A percentile compares a stretch with the other conserved stretches of the same genome.
These are phyloP conservation scores for Euura lappo DNA, from an alignment of 1,140 invertebrate species.

Conservation along the genomic window DNA sequence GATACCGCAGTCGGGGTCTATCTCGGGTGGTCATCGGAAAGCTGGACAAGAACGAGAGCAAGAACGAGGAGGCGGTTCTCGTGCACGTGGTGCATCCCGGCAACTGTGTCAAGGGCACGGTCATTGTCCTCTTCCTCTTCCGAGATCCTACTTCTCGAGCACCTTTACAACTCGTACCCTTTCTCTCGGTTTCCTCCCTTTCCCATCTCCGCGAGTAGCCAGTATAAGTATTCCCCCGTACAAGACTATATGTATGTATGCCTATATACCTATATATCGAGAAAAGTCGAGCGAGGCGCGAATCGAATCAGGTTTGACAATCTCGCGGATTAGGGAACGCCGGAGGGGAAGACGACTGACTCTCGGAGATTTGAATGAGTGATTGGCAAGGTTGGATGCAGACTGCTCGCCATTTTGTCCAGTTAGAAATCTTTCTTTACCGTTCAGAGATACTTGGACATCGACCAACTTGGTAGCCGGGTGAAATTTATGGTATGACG, in stretches of 20 bases:
- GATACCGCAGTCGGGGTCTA: background rate
- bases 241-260: background rate
- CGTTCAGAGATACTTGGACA: conserved; percentile 38
- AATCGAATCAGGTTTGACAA: conserved; percentile 14
- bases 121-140: background rate
- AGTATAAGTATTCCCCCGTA: background rate
- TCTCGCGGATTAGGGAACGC: background rate
- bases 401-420: conserved; percentile 33
- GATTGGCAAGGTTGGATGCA: conserved; percentile 35
- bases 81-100: background rate
- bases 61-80: background rate
- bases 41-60: background rate
- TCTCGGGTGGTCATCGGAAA: background rate
- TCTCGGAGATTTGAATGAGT: conserved; percentile 27
- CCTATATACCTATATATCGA: background rate
- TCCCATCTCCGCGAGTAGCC: no score
- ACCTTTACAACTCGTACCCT: no score
- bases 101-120: conserved; percentile 1
- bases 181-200: no score
- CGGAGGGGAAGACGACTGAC: no score
- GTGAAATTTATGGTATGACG: conserved; percentile 35
- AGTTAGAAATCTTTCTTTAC: conserved; percentile 41
- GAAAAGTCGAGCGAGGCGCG: conserved; percentile 3
- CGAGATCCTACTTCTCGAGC: no score
- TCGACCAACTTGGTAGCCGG: conserved; percentile 21